Base-by-base conservation (phyloP, 2,888 invertebrate species). In the Pseudanteris insignis region DNA sequence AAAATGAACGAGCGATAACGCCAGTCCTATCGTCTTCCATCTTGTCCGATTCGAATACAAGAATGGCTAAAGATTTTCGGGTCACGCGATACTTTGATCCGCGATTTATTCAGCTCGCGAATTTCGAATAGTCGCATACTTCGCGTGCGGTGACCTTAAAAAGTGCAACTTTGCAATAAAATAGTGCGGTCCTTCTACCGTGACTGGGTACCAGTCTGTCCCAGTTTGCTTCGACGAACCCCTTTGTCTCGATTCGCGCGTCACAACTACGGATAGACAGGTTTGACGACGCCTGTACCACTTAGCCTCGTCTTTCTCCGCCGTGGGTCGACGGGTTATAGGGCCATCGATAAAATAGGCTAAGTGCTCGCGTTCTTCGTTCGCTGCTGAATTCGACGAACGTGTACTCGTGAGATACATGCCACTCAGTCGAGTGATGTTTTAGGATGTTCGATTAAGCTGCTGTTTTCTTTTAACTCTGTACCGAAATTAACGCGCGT, bases 311-410 rank as follows among this genome's bases (percentile, higher is more conserved):
- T 63, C 62, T 63, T 34, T 51, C 54, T 36, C 63, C 38, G 55
- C 41, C 41, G 41, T 38, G 58, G 43, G 41, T 33, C 51, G 59
- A 55, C 62, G 26, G 59, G 55, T 64, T 67, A 66, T 64, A 68
- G 69, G 66, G 61, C 67, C 67, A 67, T 71, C 65, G 64, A 69
- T 64, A 51, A 72, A 70, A 65, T 69, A 65, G 69, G 71, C 70
- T 70, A 73, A 71, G 71, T 70, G 68, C 66, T 62, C 34, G 30
- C 40, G 48, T 51, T 41, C 38, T 15, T 33, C 24, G 63, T 12
- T 15, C 43, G 30, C 29, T 40, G 48, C 48, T 43, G 34, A 54
- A 54, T 48, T 48, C 40, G n/a, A n/a, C n/a, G 21, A 30, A 18
- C 36, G 40, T 18, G 13, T 28, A 4, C 32, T 32, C 38, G 26